These are phyloP conservation scores for Caenorhabditis angaria DNA, from an alignment of 2,888 invertebrate genomes.

Conservation along the genomic window DNA sequence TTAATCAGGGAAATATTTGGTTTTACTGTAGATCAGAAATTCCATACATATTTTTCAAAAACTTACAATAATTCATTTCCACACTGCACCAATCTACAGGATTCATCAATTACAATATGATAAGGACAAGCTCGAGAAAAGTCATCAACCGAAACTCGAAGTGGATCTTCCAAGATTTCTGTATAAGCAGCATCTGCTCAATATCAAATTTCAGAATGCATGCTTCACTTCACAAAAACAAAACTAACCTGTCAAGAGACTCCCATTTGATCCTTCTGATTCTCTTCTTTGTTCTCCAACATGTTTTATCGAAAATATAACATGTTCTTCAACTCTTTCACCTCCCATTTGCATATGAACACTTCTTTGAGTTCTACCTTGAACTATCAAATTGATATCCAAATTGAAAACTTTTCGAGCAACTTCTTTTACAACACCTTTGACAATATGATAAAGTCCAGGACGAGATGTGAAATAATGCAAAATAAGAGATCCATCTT, in stretches of 20 bases:
- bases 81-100: constrained; percentile 65
- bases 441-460: constrained; percentile 91
- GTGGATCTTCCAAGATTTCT: constrained; percentile 25
- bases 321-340: constrained; percentile 63
- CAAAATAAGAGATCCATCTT: constrained; percentile 87
- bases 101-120: constrained; percentile 67
- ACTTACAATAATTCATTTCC: constrained; percentile 65
- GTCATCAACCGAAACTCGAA: constrained; percentile 38
- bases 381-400: constrained; percentile 87
- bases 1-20: too few species aligned
- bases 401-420: constrained; percentile 90
- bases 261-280: constrained; percentile 17
- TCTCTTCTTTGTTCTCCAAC: constrained; percentile 21
- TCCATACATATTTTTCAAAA: background rate
- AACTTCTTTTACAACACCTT: constrained; percentile 90
- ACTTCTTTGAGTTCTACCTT: constrained; percentile 81
- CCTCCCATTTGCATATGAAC: constrained; percentile 63
- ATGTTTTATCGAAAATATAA: constrained; percentile 43
- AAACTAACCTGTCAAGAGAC: too few species aligned
- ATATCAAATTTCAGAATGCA: background rate
- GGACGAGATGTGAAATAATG: constrained; percentile 95
- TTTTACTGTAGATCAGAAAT: background rate
- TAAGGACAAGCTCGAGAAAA: constrained; percentile 61
- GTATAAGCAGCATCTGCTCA: constrained; percentile 15
- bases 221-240: background rate